phyloP scores from a whole-genome alignment of 1,140 invertebrate genomes.

The Zaprionus gabonicus region DNA sequence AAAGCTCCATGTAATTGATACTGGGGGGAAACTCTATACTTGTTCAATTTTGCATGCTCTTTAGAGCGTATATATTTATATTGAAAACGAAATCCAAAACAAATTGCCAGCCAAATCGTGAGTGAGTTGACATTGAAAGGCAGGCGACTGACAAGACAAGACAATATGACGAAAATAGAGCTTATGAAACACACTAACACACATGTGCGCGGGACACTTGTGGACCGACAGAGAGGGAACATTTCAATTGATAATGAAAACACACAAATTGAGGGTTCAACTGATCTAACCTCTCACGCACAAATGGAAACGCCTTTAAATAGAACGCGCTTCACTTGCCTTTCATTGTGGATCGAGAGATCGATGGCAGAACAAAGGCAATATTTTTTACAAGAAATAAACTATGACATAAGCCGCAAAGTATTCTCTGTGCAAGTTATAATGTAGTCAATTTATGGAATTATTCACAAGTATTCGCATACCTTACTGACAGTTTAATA shows the following conservation, averaged over 20 bases:
- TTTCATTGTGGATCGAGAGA: not conserved
- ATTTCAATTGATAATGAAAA: slow-evolving; percentile 77
- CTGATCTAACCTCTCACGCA: slow-evolving; percentile 57
- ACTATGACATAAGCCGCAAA: slow-evolving; percentile 58
- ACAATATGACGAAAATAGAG: slow-evolving; percentile 53
- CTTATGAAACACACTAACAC: slow-evolving; percentile 48
- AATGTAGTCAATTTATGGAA: slow-evolving; percentile 8
- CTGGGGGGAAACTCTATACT: slow-evolving; percentile 36
- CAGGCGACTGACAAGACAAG: slow-evolving; percentile 45
- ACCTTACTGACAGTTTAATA: slow-evolving; percentile 47
- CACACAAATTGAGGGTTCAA: slow-evolving; percentile 73
- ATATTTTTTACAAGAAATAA: slow-evolving; percentile 16
- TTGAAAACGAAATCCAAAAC: slow-evolving; percentile 48
- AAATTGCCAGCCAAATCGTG: slow-evolving; percentile 75
- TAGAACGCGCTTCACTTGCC: slow-evolving; percentile 12
- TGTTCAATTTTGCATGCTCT: slow-evolving; percentile 70
- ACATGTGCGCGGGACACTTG: slow-evolving; percentile 7
- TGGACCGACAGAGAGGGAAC: slow-evolving; percentile 15
- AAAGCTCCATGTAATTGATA: slow-evolving; percentile 60
- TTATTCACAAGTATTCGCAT: slow-evolving; percentile 42
- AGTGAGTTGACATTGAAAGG: slow-evolving; percentile 73
- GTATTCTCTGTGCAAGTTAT: slow-evolving; percentile 32
- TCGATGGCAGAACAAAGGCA: not conserved
- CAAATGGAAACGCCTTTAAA: slow-evolving; percentile 61
- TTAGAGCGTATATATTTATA: slow-evolving; percentile 71